Evolutionary conservation across 2,888 invertebrate genomes (phyloP), one percentile per base, ranked within the genome.

Genomic region (Leucophora obtusa): DNA sequence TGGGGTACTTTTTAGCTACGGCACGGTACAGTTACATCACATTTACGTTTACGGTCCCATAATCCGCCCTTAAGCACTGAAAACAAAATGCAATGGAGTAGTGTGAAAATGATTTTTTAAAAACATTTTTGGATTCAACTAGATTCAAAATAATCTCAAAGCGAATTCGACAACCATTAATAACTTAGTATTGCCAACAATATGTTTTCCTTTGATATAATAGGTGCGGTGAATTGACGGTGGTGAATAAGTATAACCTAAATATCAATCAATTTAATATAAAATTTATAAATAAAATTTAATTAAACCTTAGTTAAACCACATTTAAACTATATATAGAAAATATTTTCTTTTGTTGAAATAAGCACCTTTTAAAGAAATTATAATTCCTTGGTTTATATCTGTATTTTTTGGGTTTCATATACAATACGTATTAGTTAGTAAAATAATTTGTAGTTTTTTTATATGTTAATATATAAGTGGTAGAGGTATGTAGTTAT

Each of bases 401-500:
- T 59, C 35, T 35, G 43, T 17, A 15, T 28, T 18, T 28, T 28
- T 28, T 28, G 28, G 28, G 28, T 28, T 60, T n/a, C 33, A 60
- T 59, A 60, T 59, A 47, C 43, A 47, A 47, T 47, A 47, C n/a
- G 43, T 59, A 50, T 21, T 24, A 60, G 47, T 47, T 28, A 28
- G 28, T 28, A 28, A 28, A 28, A 28, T 28, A 28, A 28, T 28
- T 28, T 28, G 28, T 28, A 43, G 38, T 10, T 18, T 21, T 28
- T 28, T 28, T 35, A 33, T 38, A 18, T 53, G 51, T 60, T 15
- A 33, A 17, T 21, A 24, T 7, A 18, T n/a, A 24, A 6, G 4
- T 6, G 6, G 7, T 28, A 28, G 28, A 28, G 28, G 28, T 38
- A 38, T 38, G 38, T 62, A 43, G 43, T 24, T 17, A 3, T 15